Evolutionary conservation across 92 coral and sea anemone species (phyloP).

Genomic region (Bergia sp.): DNA sequence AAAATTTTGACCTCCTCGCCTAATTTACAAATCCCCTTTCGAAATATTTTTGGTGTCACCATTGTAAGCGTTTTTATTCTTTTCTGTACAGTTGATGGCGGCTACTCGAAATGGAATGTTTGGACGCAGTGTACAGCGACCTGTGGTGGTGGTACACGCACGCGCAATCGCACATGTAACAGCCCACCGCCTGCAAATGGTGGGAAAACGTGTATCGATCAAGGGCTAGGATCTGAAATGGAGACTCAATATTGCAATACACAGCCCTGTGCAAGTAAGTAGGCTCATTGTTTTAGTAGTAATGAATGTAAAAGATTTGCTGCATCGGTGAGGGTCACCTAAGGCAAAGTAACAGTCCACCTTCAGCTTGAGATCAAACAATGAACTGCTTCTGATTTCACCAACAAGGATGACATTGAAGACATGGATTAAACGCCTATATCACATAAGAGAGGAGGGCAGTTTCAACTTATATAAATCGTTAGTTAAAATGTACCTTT

Average conservation of each 20-base stretch:
- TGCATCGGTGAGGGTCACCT: not conserved
- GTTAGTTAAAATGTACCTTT: too few relatives aligned
- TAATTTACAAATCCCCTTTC: too few relatives aligned
- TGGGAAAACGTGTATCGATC: conserved; percentile 92
- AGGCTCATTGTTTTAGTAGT: not conserved
- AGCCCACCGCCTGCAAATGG: conserved; percentile 90
- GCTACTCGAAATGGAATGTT: conserved; percentile 77
- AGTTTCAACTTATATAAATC: too few relatives aligned
- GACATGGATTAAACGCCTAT: too few relatives aligned
- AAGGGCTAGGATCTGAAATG: conserved; percentile 81
- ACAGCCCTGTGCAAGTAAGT: conserved; percentile 89
- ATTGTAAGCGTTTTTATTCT: not conserved
- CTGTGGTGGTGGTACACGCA: conserved; percentile 94
- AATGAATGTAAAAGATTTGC: not conserved
- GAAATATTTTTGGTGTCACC: not conserved
- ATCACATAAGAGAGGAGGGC: too few relatives aligned
- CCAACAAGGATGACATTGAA: too few relatives aligned
- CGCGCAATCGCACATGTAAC: conserved; percentile 81
- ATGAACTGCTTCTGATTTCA: too few relatives aligned
- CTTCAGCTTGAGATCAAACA: too few relatives aligned
- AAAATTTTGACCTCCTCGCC: not conserved
- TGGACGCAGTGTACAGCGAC: conserved; percentile 93
- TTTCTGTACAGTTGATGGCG: conserved; percentile 76
- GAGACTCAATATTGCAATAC: conserved; percentile 81
- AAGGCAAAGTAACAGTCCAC: too few relatives aligned